These are phyloP conservation scores for Borostomias antarcticus DNA, from an alignment of 2,797 vertebrate genomes.

Conservation along the genomic window DNA sequence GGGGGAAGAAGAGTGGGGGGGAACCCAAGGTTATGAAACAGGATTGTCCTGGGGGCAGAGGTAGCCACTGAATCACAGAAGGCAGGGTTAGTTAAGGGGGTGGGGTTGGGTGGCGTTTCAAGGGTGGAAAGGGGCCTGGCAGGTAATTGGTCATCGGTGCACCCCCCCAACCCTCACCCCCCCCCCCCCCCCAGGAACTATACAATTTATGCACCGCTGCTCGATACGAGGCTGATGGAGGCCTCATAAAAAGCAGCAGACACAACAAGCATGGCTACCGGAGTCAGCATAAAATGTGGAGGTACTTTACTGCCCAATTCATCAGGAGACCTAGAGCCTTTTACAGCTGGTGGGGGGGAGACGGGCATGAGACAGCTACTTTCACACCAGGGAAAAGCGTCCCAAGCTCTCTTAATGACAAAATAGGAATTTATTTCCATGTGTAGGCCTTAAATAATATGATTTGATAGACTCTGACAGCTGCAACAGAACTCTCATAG, in stretches of 20 bases:
- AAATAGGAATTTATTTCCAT: conserved; percentile 17
- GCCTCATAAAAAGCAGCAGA: conserved; percentile 29
- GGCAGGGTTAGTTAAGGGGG: background rate
- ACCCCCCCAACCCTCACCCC: conserved; percentile 14
- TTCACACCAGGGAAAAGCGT: conserved; percentile 17
- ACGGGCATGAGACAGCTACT: conserved; percentile 15
- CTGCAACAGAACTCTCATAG: background rate
- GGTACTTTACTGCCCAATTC: conserved; percentile 39
- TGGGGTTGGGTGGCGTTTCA: too few species aligned
- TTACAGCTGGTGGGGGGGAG: conserved; percentile 11
- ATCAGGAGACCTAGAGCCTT: conserved; percentile 31
- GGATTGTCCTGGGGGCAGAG: background rate
- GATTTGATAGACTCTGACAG: conserved; percentile 13
- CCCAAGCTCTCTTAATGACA: conserved; percentile 9
- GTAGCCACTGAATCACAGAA: too few species aligned
- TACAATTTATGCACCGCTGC: conserved; percentile 28
- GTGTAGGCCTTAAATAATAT: conserved; percentile 19
- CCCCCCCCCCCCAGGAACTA: conserved; percentile 21
- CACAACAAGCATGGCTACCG: conserved; percentile 20
- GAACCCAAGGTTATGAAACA: background rate
- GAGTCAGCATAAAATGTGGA: conserved; percentile 35
- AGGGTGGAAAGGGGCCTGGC: too few species aligned
- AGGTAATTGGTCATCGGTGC: conserved; percentile 25
- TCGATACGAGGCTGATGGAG: conserved; percentile 25
- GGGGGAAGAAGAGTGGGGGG: too few species aligned